Percentiles rank a stretch among this genome's conserved stretches.
These are phyloP conservation scores for Agriopis aurantiaria DNA, from an alignment of 2,888 invertebrate species.

Conservation along the genomic window DNA sequence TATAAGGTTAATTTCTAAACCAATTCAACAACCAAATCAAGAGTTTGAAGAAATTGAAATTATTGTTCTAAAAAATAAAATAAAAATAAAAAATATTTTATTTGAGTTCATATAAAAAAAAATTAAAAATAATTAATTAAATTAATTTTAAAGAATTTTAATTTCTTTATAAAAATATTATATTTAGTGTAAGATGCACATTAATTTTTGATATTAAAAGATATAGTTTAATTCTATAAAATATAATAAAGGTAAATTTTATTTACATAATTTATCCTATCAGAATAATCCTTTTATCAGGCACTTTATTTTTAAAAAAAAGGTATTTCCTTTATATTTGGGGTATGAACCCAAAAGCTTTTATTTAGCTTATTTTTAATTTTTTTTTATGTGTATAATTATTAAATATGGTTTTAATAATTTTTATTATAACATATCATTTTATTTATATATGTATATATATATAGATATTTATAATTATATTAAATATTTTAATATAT, in stretches of 20 bases:
- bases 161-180: constrained; percentile 59
- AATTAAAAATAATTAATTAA: constrained; percentile 83
- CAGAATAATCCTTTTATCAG: constrained; percentile 81
- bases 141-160: constrained; percentile 73
- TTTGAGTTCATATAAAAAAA: constrained; percentile 76
- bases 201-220: constrained; percentile 87
- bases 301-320: constrained; percentile 82
- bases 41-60: constrained; percentile 73
- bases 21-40: constrained; percentile 85
- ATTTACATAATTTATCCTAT: constrained; percentile 75
- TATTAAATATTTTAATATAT: constrained; percentile 21
- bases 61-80: constrained; percentile 81
- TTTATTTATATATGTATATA: constrained; percentile 2
- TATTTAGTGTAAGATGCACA: constrained; percentile 88
- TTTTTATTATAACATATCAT: constrained; percentile 29
- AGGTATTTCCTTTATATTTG: constrained; percentile 80
- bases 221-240: constrained; percentile 88
- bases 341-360: constrained; percentile 89
- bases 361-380: constrained; percentile 82
- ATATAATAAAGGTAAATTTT: constrained; percentile 85
- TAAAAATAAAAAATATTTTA: constrained; percentile 83
- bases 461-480: neutral
- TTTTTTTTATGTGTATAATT: constrained; percentile 51
- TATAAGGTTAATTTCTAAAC: constrained; percentile 88
- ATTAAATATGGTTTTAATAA: constrained; percentile 54